phyloP scores from a whole-genome alignment of 2,888 invertebrate genomes.

The Aporophyla nigra region DNA sequence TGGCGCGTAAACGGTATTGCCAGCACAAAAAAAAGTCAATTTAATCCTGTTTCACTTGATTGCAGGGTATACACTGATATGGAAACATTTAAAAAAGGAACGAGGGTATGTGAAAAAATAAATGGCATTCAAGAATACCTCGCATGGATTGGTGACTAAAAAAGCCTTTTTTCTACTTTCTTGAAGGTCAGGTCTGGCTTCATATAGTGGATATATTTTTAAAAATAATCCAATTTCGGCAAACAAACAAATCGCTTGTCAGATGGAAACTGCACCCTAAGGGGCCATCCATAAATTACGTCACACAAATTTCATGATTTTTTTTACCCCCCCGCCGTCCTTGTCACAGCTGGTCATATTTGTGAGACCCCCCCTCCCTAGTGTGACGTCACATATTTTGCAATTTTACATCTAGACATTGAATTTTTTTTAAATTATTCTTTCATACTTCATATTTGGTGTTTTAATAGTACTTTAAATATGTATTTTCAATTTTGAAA shows the following conservation, averaged over 20 bases:
- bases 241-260: background rate
- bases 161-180: background rate
- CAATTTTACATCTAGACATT: too few species aligned
- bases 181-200: constrained; percentile 3
- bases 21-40: constrained; percentile 31
- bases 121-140: background rate
- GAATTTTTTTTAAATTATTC: too few species aligned
- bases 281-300: too few species aligned
- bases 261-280: background rate
- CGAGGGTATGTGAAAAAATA: background rate
- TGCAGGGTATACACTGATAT: constrained; percentile 2
- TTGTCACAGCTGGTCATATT: too few species aligned
- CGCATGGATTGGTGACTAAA: background rate
- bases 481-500: too few species aligned
- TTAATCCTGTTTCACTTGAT: constrained; percentile 26
- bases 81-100: constrained; percentile 3
- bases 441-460: too few species aligned
- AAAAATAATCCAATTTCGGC: background rate
- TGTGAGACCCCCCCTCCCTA: too few species aligned
- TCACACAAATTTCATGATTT: too few species aligned
- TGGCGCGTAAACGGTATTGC: constrained; percentile 33
- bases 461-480: too few species aligned
- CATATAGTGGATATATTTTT: background rate
- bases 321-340: too few species aligned
- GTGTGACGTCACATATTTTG: too few species aligned